phyloP scores from a whole-genome alignment of 2,797 vertebrate species.

The Rhinogobio ventralis region DNA sequence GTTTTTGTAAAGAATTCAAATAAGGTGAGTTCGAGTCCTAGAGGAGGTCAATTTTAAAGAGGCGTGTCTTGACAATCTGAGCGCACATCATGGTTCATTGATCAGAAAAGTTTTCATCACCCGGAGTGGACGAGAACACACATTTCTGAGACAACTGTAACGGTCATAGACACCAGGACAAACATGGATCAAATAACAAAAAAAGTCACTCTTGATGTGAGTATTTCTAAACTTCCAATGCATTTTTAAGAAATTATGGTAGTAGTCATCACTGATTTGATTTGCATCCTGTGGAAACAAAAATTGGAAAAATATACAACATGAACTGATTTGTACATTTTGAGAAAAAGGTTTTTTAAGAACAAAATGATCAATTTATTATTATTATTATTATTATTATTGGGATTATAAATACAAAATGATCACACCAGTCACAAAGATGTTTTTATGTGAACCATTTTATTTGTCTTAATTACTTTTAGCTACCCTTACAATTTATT shows the following conservation, averaged over 20 bases:
- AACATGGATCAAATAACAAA: slow-evolving; percentile 20
- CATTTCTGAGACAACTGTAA: slow-evolving; percentile 9
- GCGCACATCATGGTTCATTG: background rate
- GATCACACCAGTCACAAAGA: background rate
- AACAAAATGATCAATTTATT: background rate
- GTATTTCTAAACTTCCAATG: slow-evolving; percentile 20
- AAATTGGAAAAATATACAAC: background rate
- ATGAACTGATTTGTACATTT: background rate
- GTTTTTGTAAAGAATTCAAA: slow-evolving; percentile 25
- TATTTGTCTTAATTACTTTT: background rate
- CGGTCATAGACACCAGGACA: background rate
- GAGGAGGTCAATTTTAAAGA: background rate
- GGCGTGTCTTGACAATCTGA: slow-evolving; percentile 14
- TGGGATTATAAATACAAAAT: background rate
- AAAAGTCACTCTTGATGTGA: background rate
- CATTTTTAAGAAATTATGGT: background rate
- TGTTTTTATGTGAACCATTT: background rate
- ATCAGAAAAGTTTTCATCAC: background rate
- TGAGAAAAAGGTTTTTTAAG: background rate
- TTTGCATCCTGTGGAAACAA: background rate
- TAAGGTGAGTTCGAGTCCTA: background rate
- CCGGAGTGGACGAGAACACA: background rate
- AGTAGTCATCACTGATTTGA: background rate
- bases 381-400: background rate
- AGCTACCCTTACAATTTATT: background rate